Evolutionary conservation across 2,888 invertebrate genomes (phyloP).

Genomic region (Papilio demoleus): DNA sequence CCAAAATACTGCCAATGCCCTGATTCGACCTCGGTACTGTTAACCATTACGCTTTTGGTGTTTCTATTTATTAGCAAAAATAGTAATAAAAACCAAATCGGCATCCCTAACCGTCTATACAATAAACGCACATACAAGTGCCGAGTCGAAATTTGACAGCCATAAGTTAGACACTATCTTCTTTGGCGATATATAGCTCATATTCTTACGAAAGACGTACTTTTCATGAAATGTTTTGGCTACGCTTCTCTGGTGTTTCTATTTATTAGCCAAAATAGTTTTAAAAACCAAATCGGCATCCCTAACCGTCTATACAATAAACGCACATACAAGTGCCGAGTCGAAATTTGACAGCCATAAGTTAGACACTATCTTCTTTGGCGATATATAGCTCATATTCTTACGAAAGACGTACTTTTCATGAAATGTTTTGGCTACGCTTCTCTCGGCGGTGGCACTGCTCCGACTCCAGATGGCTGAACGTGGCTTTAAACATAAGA

Average conservation of each 20-base stretch:
- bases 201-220: slow-evolving; percentile 46
- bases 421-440: neutral
- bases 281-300: neutral
- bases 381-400: slow-evolving; percentile 45
- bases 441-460: too few species aligned
- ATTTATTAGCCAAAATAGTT: neutral
- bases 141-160: slow-evolving; percentile 55
- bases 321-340: slow-evolving; percentile 46
- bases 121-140: slow-evolving; percentile 42
- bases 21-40: too few species aligned
- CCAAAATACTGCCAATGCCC: too few species aligned
- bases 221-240: neutral
- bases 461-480: neutral
- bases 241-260: neutral
- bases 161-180: slow-evolving; percentile 55
- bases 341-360: slow-evolving; percentile 56
- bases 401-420: slow-evolving; percentile 45
- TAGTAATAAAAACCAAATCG: neutral
- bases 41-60: too few species aligned
- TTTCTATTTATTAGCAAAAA: neutral
- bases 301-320: slow-evolving; percentile 17
- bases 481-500: neutral
- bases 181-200: slow-evolving; percentile 46
- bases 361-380: slow-evolving; percentile 53
- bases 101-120: slow-evolving; percentile 8